Base-by-base conservation (phyloP, 37 sponge, comb jelly and placozoan species). In the Haliclona indistincta region DNA sequence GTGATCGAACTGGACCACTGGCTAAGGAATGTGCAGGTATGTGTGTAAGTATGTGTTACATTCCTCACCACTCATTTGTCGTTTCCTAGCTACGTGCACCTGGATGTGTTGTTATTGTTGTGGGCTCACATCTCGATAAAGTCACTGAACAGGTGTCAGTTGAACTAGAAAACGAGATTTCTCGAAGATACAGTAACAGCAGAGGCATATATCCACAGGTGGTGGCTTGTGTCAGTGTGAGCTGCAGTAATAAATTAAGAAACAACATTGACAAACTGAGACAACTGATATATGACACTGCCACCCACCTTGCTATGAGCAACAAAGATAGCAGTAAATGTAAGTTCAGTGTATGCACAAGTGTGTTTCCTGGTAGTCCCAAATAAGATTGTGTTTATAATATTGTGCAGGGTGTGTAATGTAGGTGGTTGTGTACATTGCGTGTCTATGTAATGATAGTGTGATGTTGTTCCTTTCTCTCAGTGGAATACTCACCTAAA, bases 21-120 rank as follows among this genome's bases (percentile, higher is more conserved):
- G 97, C 82, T 96, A 23, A 74, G 85, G 43, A 89, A 93, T 51
- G 89, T 96, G 3, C 80, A 96, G 73, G 95, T 90, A 69, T 28
- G 72, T 53, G n/a, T 56, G 44, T 70, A 34, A 54, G 37, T 7
- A 2, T 15, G 2, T 54, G 54, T 28, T 26, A 52, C 35, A 72
- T 20, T 11, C 1, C n/a, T 54, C 23, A 34, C 1, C 56, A 70
- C 6, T 43, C 71, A 43, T 47, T 8, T 47, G 10, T 15, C 51
- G 15, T 47, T 23, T 37, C 33, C 25, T 37, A 90, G 91, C 64
- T 88, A 26, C 53, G 96, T 39, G 96, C 96, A 36, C 90, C 93
- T 23, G 90, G 87, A 0, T 88, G 76, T 43, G 86, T 89, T 4
- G 94, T 95, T 20, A 82, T 95, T 38, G 78, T 95, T 1, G 93